A percentile compares a stretch with the other conserved stretches of the same genome.
Conservation (phyloP, 2,888 invertebrate species). For the Torymus tubicola region DNA sequence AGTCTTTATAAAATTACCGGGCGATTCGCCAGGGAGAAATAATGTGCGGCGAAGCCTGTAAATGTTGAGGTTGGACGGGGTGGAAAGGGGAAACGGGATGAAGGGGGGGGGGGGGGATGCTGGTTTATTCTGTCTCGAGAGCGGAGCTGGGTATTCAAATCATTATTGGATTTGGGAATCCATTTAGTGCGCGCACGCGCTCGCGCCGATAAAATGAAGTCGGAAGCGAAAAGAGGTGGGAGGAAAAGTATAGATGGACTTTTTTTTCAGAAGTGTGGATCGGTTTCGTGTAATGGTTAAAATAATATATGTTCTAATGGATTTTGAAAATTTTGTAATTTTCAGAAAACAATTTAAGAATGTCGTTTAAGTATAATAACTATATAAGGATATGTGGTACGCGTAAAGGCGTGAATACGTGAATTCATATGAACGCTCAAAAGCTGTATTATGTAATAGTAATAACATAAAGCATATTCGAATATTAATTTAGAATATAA, state of each 20-base stretch:
- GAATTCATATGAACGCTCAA: too few species aligned
- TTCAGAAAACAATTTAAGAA: too few species aligned
- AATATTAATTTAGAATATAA: too few species aligned
- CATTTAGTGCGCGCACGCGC: neutral
- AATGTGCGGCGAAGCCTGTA: slow-evolving; percentile 45
- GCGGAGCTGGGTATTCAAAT: slow-evolving; percentile 26
- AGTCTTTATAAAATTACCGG: slow-evolving; percentile 76
- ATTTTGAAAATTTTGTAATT: too few species aligned
- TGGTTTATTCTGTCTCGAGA: neutral
- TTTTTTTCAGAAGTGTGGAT: neutral
- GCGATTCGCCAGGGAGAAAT: slow-evolving; percentile 51
- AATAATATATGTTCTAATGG: too few species aligned
- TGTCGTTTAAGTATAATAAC: too few species aligned
- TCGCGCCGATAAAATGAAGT: slow-evolving; percentile 32
- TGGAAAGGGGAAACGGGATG: neutral
- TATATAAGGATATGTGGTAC: too few species aligned
- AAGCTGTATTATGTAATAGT: too few species aligned
- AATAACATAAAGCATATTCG: too few species aligned
- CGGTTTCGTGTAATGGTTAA: too few species aligned
- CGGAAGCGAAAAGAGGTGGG: too few species aligned
- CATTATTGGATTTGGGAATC: slow-evolving; percentile 57
- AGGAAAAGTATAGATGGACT: neutral
- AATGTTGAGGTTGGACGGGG: neutral
- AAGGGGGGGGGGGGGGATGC: neutral
- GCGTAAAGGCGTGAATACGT: too few species aligned